These are phyloP conservation scores for Euclidia mi DNA, from an alignment of 2,888 invertebrate species.

Conservation along the genomic window DNA sequence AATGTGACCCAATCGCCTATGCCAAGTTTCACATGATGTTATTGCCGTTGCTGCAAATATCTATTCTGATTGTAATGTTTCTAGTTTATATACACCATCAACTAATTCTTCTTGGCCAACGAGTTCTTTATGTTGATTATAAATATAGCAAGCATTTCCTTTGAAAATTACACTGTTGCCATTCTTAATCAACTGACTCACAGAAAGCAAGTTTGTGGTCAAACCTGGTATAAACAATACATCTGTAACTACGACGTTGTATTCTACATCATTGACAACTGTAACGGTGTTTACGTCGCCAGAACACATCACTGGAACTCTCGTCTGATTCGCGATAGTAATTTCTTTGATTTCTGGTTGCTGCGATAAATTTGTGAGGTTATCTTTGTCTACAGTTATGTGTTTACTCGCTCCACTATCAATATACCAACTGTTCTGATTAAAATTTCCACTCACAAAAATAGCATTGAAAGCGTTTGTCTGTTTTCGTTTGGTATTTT, in stretches of 20 bases:
- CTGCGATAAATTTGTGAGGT: background rate
- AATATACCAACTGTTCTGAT: slow-evolving; percentile 1
- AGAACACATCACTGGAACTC: slow-evolving; percentile 10
- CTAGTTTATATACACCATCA: too few species aligned
- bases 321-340: slow-evolving; percentile 1
- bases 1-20: too few species aligned
- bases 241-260: slow-evolving; percentile 13
- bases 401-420: slow-evolving; percentile 11
- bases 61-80: too few species aligned
- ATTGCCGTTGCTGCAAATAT: too few species aligned
- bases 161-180: slow-evolving; percentile 5
- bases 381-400: background rate
- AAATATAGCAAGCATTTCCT: too few species aligned
- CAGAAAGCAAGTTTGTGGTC: too few species aligned
- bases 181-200: slow-evolving; percentile 14
- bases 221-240: slow-evolving; percentile 19
- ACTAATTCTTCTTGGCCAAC: too few species aligned
- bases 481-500: slow-evolving; percentile 1
- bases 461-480: slow-evolving; percentile 12
- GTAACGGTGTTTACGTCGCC: slow-evolving; percentile 17
- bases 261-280: slow-evolving; percentile 12
- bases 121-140: too few species aligned
- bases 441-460: slow-evolving; percentile 13
- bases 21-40: too few species aligned
- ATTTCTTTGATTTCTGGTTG: slow-evolving; percentile 6